Base-by-base conservation (phyloP, 2,113 vertebrate genomes). In the Ochotona princeps region DNA sequence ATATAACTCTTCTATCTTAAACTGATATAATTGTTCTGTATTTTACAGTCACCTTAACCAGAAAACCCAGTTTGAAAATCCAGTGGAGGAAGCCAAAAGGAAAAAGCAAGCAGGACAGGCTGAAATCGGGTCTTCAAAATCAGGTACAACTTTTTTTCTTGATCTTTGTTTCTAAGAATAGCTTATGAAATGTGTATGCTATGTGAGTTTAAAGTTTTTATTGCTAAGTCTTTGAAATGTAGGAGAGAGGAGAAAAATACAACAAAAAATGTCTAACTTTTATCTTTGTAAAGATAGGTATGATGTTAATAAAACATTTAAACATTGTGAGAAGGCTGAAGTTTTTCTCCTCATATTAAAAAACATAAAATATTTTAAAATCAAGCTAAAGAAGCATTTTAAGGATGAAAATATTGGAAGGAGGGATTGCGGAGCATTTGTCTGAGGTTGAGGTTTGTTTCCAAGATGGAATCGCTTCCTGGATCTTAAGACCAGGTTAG, bases 41-140 rank as follows among this genome's bases (percentile, higher is more conserved):
- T 94, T 90, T 90, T 97, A 35, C 97, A 99, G 99, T 96, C 99
- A 99, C 81, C 99, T 99, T 95, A 99, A 99, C 97, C 99, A 99
- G 98, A 99, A 99, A 98, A 99, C 99, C 65, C 99, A 99, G 96
- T 99, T 99, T 98, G 99, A 99, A 98, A 99, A 99, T 95, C 99
- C 99, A 26, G 99, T 99, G 7, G 94, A 99, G 97, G 99, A 99
- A 98, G 99, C 99, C 74, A 99, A 99, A 98, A 98, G 98, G 26
- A 99, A 98, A 97, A 99, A 98, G 26, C 98, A 98, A 60, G 98
- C 99, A 60, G 97, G 97, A 44, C 98, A 98, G 91, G 35, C 89
- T 32, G 98, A 98, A 70, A 79, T 15, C 74, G 96, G 95, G 12
- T 80, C 97, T 92, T 94, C 98, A 94, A 98, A 98, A 91, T 78